phyloP scores from a whole-genome alignment of 92 coral and sea anemone species.

The Palythoa grandis region DNA sequence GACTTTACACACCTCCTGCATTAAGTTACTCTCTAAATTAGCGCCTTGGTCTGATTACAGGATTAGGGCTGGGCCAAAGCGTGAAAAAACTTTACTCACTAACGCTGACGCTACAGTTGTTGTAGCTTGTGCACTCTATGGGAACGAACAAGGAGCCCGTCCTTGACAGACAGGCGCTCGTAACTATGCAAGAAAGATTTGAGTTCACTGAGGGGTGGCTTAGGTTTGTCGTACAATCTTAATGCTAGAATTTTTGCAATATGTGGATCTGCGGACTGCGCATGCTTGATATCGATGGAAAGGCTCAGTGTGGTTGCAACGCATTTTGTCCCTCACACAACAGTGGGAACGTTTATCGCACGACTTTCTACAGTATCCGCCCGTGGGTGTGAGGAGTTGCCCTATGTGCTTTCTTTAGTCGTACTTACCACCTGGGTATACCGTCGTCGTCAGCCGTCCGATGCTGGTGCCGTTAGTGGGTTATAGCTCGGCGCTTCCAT shows the following conservation, averaged over 20 bases:
- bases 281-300: not conserved
- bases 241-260: not conserved
- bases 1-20: conserved; percentile 57
- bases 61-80: conserved; percentile 40
- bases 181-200: conserved; percentile 36
- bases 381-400: no score
- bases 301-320: no score
- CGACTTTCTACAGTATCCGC: conserved; percentile 55
- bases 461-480: no score
- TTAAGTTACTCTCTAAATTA: conserved; percentile 47
- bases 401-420: no score
- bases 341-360: no score
- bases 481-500: conserved; percentile 46
- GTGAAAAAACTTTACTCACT: conserved; percentile 20
- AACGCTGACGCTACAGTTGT: conserved; percentile 21
- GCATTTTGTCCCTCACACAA: no score
- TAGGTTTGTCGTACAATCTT: no score
- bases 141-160: conserved; percentile 21
- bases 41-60: conserved; percentile 51
- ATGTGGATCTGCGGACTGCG: not conserved
- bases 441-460: no score
- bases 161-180: conserved; percentile 38
- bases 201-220: no score
- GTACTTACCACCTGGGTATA: no score
- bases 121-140: conserved; percentile 12